phyloP scores from a whole-genome alignment of 1,140 invertebrate species.

The Portunus trituberculatus region DNA sequence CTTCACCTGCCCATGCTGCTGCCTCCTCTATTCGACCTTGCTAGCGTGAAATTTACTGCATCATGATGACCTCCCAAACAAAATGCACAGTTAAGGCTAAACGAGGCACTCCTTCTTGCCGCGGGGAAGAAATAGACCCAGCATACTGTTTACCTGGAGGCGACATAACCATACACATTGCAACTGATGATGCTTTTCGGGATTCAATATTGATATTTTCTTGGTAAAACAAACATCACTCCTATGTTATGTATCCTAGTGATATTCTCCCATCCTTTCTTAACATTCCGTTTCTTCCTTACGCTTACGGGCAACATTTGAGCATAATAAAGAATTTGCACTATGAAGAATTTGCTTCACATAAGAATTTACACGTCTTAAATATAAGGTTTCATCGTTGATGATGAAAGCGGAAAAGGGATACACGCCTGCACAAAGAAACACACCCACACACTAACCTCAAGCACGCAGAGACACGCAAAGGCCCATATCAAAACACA shows the following conservation, averaged over 20 bases:
- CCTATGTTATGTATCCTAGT: too few relatives aligned
- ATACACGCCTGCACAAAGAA: constrained; percentile 9
- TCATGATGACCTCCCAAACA: neutral
- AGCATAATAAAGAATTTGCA: too few relatives aligned
- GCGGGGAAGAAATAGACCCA: neutral
- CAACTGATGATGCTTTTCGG: too few relatives aligned
- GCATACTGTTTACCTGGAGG: neutral
- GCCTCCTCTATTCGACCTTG: neutral
- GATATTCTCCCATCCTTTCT: too few relatives aligned
- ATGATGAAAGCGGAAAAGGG: neutral
- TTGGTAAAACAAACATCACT: neutral
- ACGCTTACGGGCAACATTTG: too few relatives aligned
- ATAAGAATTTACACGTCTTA: neutral
- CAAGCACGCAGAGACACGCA: neutral
- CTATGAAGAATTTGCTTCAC: too few relatives aligned
- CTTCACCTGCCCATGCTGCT: neutral
- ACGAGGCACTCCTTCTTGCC: neutral
- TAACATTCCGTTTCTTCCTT: too few relatives aligned
- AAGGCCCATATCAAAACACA: constrained; percentile 13
- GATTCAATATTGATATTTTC: too few relatives aligned
- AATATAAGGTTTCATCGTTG: neutral
- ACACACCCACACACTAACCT: constrained; percentile 16
- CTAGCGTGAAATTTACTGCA: neutral
- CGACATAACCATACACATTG: neutral
- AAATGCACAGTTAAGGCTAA: neutral